Conservation (phyloP, 2,888 invertebrate species). For the Pachymerium ferrugineum region DNA sequence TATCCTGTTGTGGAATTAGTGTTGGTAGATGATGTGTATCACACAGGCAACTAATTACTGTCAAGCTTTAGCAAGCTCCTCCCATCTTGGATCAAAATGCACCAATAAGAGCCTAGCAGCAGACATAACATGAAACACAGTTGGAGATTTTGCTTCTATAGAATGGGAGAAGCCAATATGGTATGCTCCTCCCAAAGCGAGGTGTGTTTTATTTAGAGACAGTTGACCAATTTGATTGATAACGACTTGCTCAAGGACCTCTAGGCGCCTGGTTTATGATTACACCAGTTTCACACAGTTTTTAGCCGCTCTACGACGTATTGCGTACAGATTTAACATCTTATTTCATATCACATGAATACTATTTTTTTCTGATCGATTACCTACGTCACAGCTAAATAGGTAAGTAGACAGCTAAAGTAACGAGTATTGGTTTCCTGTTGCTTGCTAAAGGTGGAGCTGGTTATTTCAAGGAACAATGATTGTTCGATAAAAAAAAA, state of each 20-base stretch:
- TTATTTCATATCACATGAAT: not conserved
- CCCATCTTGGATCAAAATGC: not conserved
- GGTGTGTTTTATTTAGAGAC: conserved; percentile 28
- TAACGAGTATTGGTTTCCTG: not conserved
- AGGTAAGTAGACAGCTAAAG: conserved; percentile 2
- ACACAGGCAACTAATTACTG: conserved; percentile 12
- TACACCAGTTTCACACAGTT: conserved; percentile 1
- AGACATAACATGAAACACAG: not conserved
- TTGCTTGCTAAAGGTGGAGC: not conserved
- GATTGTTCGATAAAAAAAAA: not conserved
- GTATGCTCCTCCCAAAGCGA: conserved; percentile 10
- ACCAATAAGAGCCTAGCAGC: not conserved
- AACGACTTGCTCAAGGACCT: conserved; percentile 20
- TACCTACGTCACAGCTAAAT: not conserved
- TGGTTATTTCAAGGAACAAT: not conserved
- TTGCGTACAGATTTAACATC: too few species aligned
- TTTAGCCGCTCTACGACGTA: not conserved
- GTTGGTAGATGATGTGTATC: not conserved
- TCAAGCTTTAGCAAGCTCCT: not conserved
- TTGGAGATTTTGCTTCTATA: not conserved
- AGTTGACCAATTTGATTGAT: conserved; percentile 29
- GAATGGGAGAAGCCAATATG: conserved; percentile 10
- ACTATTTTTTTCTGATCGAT: conserved; percentile 10
- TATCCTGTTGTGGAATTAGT: conserved; percentile 13
- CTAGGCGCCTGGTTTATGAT: conserved; percentile 17